These are phyloP conservation scores for Kryphioiulus occultus DNA, from an alignment of 2,888 invertebrate genomes.

Conservation along the genomic window DNA sequence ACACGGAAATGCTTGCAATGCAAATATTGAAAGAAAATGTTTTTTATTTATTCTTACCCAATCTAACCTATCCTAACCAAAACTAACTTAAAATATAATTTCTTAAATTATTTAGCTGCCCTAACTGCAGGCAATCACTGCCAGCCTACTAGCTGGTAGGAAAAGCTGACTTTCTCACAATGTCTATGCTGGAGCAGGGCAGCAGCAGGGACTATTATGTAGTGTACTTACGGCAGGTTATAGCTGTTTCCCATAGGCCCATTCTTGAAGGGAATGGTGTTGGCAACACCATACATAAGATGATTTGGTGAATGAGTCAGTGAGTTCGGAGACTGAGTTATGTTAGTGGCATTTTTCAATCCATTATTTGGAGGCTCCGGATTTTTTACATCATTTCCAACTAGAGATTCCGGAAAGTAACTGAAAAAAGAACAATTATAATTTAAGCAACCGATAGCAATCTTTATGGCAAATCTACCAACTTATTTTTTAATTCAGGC, in stretches of 20 bases:
- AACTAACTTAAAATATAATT: too few relatives aligned
- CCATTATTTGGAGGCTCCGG: conserved; percentile 42
- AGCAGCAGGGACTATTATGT: too few relatives aligned
- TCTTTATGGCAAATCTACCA: neutral
- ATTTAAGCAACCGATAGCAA: neutral
- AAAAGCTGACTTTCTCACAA: too few relatives aligned
- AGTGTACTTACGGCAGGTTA: conserved; percentile 15
- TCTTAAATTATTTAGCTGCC: too few relatives aligned
- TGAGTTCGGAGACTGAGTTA: neutral
- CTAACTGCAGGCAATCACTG: too few relatives aligned
- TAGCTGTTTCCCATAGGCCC: conserved; percentile 40
- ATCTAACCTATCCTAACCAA: too few relatives aligned
- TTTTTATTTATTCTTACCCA: too few relatives aligned
- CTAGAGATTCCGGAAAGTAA: conserved; percentile 66
- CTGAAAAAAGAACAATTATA: conserved; percentile 58
- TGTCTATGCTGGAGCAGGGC: too few relatives aligned
- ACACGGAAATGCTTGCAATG: too few relatives aligned
- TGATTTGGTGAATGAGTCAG: conserved; percentile 39
- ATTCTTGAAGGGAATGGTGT: conserved; percentile 42
- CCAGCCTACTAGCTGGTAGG: too few relatives aligned
- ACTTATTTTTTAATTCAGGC: too few relatives aligned
- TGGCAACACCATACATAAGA: conserved; percentile 40
- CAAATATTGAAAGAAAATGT: too few relatives aligned
- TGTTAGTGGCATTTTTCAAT: neutral
- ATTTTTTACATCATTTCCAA: conserved; percentile 54